These are phyloP conservation scores for Epizoanthus illoricatus DNA, from an alignment of 92 coral and sea anemone genomes.

Conservation along the genomic window DNA sequence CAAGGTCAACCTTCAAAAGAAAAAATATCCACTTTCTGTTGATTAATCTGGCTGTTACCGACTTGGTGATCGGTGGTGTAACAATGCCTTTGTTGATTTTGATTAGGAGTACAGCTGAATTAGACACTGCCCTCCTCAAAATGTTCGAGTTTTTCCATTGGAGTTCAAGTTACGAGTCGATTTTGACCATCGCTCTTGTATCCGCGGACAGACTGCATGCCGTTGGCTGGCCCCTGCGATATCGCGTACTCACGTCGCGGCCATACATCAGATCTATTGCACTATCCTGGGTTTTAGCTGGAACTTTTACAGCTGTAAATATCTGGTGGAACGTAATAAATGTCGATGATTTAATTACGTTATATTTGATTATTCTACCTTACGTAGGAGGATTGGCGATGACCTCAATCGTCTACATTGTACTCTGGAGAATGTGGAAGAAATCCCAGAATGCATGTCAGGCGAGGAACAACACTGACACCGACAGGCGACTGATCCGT, in stretches of 20 bases:
- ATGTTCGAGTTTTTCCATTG: not conserved
- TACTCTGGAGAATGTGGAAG: not conserved
- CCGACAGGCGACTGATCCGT: not conserved
- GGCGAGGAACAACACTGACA: not conserved
- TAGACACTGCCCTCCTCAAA: not conserved
- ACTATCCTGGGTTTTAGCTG: not conserved
- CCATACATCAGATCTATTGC: not conserved
- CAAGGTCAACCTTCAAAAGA: too few relatives aligned
- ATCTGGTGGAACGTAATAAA: not conserved
- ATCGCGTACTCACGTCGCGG: not conserved
- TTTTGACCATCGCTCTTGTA: constrained; percentile 6
- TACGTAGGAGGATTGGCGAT: not conserved
- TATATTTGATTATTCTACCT: not conserved
- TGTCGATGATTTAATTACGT: not conserved
- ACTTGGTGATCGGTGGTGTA: too few relatives aligned
- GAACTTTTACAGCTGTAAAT: not conserved
- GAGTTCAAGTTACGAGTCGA: not conserved
- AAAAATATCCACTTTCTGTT: too few relatives aligned
- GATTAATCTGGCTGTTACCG: too few relatives aligned
- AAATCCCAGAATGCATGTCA: not conserved
- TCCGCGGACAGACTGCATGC: constrained; percentile 4
- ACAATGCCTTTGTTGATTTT: not conserved
- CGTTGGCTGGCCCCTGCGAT: not conserved
- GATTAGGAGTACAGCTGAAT: not conserved
- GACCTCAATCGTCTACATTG: not conserved